Conservation (phyloP, 2,888 invertebrate species). For the Sphaerophoria rueppellii region DNA sequence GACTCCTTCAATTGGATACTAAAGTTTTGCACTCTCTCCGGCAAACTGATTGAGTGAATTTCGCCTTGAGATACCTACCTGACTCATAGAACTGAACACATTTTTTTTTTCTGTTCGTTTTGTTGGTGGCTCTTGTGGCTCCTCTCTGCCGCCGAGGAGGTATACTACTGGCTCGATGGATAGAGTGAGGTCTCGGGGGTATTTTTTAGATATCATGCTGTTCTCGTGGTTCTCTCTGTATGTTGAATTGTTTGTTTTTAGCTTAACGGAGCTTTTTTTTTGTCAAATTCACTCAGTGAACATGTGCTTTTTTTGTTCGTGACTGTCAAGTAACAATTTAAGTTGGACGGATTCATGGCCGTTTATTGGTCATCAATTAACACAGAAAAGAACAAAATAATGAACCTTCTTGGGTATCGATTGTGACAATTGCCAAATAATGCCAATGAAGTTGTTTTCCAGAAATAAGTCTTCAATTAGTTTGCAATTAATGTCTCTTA, state of each 20-base stretch:
- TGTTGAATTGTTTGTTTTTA: constrained; percentile 14
- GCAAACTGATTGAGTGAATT: constrained; percentile 65
- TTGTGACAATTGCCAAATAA: no score
- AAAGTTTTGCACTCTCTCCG: constrained; percentile 70
- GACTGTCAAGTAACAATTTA: constrained; percentile 32
- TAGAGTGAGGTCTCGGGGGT: not conserved
- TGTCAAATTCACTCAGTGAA: constrained; percentile 25
- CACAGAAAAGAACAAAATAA: no score
- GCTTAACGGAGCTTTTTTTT: constrained; percentile 40
- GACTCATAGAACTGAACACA: constrained; percentile 51
- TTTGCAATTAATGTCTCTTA: no score
- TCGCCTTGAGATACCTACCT: constrained; percentile 47
- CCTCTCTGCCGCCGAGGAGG: not conserved
- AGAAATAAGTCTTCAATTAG: no score
- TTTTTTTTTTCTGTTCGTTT: not conserved
- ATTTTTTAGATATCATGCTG: not conserved
- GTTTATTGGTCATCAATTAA: constrained; percentile 47
- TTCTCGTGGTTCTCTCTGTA: constrained; percentile 25
- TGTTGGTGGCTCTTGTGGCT: not conserved
- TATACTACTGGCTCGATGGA: not conserved
- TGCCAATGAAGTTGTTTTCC: no score
- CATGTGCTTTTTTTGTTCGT: constrained; percentile 64
- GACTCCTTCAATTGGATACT: constrained; percentile 70
- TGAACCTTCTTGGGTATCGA: no score
- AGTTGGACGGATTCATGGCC: constrained; percentile 44